Conservation (phyloP, 2,113 vertebrate species). For the Taurulus bubalis region DNA sequence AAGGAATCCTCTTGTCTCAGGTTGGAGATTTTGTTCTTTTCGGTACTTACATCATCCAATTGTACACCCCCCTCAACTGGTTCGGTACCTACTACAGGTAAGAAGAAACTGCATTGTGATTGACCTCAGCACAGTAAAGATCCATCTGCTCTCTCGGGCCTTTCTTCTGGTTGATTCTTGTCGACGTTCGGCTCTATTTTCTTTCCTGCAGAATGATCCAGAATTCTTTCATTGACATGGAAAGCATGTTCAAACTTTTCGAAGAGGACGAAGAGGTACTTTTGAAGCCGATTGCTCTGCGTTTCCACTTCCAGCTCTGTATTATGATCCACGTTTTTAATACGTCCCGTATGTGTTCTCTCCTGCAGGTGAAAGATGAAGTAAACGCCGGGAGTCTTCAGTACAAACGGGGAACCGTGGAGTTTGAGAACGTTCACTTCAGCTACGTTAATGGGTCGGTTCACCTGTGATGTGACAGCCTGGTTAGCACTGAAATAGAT, state of each 20-base stretch:
- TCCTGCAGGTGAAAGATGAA: conserved; percentile 89
- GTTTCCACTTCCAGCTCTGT: too few relatives aligned
- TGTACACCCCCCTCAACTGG: conserved; percentile 97
- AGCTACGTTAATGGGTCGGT: conserved; percentile 90
- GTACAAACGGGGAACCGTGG: conserved; percentile 86
- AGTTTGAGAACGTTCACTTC: conserved; percentile 95
- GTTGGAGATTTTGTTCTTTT: conserved; percentile 97
- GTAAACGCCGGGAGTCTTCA: conserved; percentile 86
- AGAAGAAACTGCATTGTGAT: conserved; percentile 9
- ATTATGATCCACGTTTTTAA: rapidly evolving
- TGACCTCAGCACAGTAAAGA: not conserved
- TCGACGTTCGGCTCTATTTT: not conserved
- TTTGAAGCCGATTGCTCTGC: not conserved
- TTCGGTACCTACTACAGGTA: conserved; percentile 99
- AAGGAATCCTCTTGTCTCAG: conserved; percentile 70
- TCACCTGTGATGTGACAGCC: not conserved
- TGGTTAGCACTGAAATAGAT: not conserved
- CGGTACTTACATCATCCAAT: conserved; percentile 95
- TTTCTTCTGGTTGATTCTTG: not conserved
- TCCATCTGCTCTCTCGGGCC: not conserved
- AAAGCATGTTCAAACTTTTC: conserved; percentile 97
- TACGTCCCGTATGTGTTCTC: not conserved
- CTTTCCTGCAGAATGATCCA: conserved; percentile 91
- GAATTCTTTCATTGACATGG: conserved; percentile 98
- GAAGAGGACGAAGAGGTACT: conserved; percentile 90